Base-by-base conservation (phyloP, 1,140 invertebrate genomes). In the Eurytemora carolleeae region DNA sequence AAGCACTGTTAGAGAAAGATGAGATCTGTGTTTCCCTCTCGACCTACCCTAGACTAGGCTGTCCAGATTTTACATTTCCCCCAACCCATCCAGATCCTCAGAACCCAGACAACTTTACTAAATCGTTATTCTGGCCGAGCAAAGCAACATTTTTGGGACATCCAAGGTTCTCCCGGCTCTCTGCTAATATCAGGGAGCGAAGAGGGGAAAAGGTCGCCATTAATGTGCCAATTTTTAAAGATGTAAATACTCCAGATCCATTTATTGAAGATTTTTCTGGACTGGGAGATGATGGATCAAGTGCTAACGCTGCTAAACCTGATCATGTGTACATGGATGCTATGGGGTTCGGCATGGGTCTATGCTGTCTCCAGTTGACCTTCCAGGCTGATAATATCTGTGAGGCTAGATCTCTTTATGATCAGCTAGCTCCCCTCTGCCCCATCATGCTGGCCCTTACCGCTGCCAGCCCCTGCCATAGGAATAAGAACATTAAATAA, bases 341-440 rank as follows among this genome's bases (percentile, higher is more conserved):
- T 0, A 98, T 98, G 93, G 94, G 91, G 25, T 98, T 98, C 74
- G 96, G 96, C 52, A 98, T 98, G 96, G 95, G 95, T 25, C 94
- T 88, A 70, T 96, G 87, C 69, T 98, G 95, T 72, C 76, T 99
- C 12, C 96, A 99, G 73, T 76, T 94, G 21, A 93, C 89, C 24
- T 95, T 93, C 73, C 73, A 76, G 67, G 93, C 96, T 0, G 96
- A 91, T 72, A 96, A 96, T 70, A 93, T 99, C 52, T 78, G 79
- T 53, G 96, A 99, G 78, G 96, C 94, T 2, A 77, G 90, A 64
- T 86, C 84, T 21, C 77, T 99, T 0, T 99, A 99, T 70, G 96
- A 99, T 74, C 95, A 99, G 71, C 77, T 99, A 3, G 85, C 93
- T 2, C 91, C 94, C 0, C 75, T 99, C 0, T 98, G 93, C 71